Percentiles rank a stretch among this genome's conserved stretches.
These are phyloP conservation scores for Cepaea nemoralis DNA, from an alignment of 1,140 invertebrate genomes.

Conservation along the genomic window DNA sequence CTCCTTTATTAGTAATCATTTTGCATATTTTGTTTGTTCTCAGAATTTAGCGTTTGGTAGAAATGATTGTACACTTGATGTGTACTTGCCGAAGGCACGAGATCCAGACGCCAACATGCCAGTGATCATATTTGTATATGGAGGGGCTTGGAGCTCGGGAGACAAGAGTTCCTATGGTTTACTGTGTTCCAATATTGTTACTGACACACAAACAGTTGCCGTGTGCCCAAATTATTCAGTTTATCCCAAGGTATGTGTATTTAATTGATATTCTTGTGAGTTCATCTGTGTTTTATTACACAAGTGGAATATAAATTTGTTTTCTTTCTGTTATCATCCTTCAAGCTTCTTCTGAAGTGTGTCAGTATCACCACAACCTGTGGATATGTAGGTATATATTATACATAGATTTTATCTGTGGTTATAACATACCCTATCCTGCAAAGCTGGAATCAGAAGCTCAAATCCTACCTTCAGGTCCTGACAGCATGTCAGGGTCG, in stretches of 20 bases:
- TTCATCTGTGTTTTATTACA: too few species aligned
- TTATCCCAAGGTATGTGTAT: conserved; percentile 64
- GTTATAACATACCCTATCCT: too few species aligned
- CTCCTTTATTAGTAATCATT: not conserved
- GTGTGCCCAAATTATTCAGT: conserved; percentile 69
- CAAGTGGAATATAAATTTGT: too few species aligned
- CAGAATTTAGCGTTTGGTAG: conserved; percentile 67
- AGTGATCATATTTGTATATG: conserved; percentile 68
- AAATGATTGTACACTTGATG: conserved; percentile 64
- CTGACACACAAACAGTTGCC: conserved; percentile 59
- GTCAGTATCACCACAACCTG: too few species aligned
- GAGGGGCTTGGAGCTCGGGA: conserved; percentile 67
- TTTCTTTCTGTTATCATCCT: too few species aligned
- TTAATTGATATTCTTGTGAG: too few species aligned
- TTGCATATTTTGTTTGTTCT: conserved; percentile 12
- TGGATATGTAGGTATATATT: too few species aligned
- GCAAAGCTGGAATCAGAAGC: too few species aligned
- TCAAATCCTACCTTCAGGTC: too few species aligned
- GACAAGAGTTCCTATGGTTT: conserved; percentile 69
- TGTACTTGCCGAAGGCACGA: conserved; percentile 56
- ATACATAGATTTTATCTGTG: too few species aligned
- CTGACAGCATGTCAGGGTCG: too few species aligned
- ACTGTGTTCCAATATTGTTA: conserved; percentile 62
- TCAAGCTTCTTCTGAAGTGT: too few species aligned
- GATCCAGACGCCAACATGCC: conserved; percentile 45